Evolutionary conservation across 2,888 invertebrate species (phyloP).

Genomic region (Leptarthrus brevirostris): DNA sequence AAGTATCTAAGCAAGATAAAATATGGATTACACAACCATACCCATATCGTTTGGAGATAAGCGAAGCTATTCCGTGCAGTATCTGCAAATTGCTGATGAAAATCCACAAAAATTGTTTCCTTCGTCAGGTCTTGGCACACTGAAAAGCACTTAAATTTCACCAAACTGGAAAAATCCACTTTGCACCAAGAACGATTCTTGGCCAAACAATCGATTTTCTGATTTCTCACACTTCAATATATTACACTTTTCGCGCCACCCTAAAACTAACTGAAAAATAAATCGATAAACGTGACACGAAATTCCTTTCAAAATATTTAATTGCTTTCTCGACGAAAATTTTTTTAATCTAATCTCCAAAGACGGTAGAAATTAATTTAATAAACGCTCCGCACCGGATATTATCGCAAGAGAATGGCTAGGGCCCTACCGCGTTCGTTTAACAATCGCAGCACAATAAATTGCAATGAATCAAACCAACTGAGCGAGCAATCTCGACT

Average conservation of each 20-base stretch:
- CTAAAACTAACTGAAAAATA: not conserved
- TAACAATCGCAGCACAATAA: slow-evolving; percentile 28
- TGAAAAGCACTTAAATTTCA: slow-evolving; percentile 5
- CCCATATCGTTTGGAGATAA: slow-evolving; percentile 17
- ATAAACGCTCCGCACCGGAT: slow-evolving; percentile 14
- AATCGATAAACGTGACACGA: slow-evolving; percentile 20
- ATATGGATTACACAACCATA: slow-evolving; percentile 20
- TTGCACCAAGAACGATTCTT: not conserved
- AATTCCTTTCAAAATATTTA: not conserved
- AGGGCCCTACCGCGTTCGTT: not conserved
- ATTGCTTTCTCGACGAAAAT: not conserved
- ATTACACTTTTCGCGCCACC: slow-evolving; percentile 13
- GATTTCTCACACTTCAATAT: slow-evolving; percentile 22
- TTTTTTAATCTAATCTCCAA: slow-evolving; percentile 31
- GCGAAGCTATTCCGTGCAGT: not conserved
- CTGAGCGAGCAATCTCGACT: slow-evolving; percentile 20
- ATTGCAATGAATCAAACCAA: slow-evolving; percentile 21
- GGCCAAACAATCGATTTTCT: slow-evolving; percentile 3
- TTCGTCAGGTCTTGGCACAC: not conserved
- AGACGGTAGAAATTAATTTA: not conserved
- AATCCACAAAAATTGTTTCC: not conserved
- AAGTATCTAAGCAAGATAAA: slow-evolving; percentile 4
- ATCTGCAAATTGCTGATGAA: not conserved
- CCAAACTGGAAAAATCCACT: not conserved
- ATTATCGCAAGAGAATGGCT: slow-evolving; percentile 7